phyloP scores from a whole-genome alignment of 2,113 vertebrate species.

The Urocynchramus pylzowi region DNA sequence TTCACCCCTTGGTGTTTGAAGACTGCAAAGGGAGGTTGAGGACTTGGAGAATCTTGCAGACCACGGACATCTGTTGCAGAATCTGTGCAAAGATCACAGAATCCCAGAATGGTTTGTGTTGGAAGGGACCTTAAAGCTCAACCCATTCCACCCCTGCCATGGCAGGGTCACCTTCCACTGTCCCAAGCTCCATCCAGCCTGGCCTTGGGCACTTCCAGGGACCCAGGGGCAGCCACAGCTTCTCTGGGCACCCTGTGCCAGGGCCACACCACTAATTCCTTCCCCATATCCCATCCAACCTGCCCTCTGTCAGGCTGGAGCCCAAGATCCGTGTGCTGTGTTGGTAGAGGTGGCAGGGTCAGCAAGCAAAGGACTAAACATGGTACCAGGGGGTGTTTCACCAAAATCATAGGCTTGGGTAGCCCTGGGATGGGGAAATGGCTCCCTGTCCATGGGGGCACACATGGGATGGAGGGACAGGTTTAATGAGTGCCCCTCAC shows the following conservation, averaged over 20 bases:
- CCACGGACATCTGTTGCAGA: fast-evolving
- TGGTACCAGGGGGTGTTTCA: fast-evolving
- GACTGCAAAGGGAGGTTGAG: neutral
- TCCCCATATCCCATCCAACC: neutral
- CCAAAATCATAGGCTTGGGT: fast-evolving
- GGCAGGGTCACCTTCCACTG: fast-evolving
- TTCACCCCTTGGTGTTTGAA: neutral
- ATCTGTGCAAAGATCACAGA: neutral
- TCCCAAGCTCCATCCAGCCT: fast-evolving
- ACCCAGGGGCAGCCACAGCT: neutral
- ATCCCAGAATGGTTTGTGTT: neutral
- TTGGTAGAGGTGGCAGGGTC: fast-evolving
- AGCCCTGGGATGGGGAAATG: fast-evolving
- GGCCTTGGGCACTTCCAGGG: neutral
- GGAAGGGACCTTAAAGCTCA: neutral
- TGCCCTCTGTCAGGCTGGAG: neutral
- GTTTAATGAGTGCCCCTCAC: neutral
- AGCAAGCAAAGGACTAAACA: fast-evolving
- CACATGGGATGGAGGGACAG: fast-evolving
- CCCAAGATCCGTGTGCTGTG: fast-evolving
- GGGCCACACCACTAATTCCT: no score
- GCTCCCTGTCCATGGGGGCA: fast-evolving
- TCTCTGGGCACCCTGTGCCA: neutral
- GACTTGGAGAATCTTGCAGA: neutral
- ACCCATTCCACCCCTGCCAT: neutral